These are phyloP conservation scores for Leptopilina syphax DNA, from an alignment of 2,888 invertebrate species.

Conservation along the genomic window DNA sequence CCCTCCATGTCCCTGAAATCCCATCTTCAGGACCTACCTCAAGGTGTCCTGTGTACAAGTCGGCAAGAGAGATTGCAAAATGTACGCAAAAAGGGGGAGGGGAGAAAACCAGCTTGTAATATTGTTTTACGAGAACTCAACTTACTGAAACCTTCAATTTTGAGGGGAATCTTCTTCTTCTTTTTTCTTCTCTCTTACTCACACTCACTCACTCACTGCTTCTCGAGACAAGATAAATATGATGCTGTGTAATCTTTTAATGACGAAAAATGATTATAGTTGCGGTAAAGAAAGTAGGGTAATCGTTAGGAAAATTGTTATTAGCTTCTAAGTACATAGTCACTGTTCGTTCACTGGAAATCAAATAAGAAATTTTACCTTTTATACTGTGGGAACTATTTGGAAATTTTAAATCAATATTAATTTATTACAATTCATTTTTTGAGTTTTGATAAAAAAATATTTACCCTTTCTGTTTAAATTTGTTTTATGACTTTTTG, in stretches of 20 bases:
- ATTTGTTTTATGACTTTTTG: no score
- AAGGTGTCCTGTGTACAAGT: constrained; percentile 46
- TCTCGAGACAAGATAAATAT: not conserved
- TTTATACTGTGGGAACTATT: not conserved
- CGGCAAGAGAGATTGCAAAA: not conserved
- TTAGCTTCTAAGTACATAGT: not conserved
- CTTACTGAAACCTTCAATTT: constrained; percentile 27
- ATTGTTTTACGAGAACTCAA: not conserved
- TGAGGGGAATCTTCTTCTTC: not conserved
- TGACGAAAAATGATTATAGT: constrained; percentile 44
- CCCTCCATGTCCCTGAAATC: constrained; percentile 38
- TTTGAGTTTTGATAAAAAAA: not conserved
- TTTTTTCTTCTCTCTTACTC: no score
- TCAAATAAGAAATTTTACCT: not conserved
- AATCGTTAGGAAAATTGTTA: constrained; percentile 40
- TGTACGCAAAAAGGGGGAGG: not conserved
- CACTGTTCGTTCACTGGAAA: constrained; percentile 7
- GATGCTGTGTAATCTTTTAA: not conserved
- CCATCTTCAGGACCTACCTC: constrained; percentile 60
- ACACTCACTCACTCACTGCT: no score
- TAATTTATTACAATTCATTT: no score
- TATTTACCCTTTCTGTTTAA: not conserved
- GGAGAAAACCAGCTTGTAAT: constrained; percentile 20
- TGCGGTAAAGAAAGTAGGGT: constrained; percentile 51
- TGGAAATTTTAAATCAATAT: not conserved